phyloP scores from a whole-genome alignment of 2,888 invertebrate genomes.

The Calameuta idolon region DNA sequence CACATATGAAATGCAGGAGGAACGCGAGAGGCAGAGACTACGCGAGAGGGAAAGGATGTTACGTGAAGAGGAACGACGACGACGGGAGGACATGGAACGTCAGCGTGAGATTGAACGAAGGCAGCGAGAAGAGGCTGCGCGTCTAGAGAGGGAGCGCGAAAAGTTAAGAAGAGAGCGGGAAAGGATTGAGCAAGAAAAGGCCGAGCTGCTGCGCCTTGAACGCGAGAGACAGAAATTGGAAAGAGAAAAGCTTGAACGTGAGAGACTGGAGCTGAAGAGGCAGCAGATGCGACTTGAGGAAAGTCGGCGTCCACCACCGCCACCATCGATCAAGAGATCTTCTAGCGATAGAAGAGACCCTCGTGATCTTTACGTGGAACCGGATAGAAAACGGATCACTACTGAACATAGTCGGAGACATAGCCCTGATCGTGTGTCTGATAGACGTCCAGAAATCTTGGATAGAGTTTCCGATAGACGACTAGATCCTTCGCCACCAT shows the following conservation, averaged over 20 bases:
- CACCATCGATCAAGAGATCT: conserved; percentile 56
- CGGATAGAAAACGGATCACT: conserved; percentile 60
- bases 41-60: conserved; percentile 83
- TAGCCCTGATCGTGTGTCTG: conserved; percentile 54
- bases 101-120: conserved; percentile 85
- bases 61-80: conserved; percentile 84
- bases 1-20: conserved; percentile 70
- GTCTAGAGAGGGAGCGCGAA: conserved; percentile 84
- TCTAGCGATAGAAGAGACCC: conserved; percentile 60
- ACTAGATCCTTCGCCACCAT: conserved; percentile 54
- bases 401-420: conserved; percentile 59
- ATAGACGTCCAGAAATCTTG: conserved; percentile 58
- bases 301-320: conserved; percentile 53
- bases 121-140: conserved; percentile 86
- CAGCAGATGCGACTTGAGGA: conserved; percentile 74
- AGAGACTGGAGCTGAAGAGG: conserved; percentile 85
- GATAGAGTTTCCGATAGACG: conserved; percentile 61
- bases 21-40: conserved; percentile 78
- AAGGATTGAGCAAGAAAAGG: conserved; percentile 88
- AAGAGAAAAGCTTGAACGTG: conserved; percentile 80
- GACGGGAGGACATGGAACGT: conserved; percentile 82
- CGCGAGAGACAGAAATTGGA: conserved; percentile 84
- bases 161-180: conserved; percentile 87
- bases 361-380: conserved; percentile 58
- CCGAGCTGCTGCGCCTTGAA: conserved; percentile 85